Evolutionary conservation across 2,797 vertebrate genomes (phyloP), one percentile per base, ranked within the genome.

Genomic region (Lacerta viridis): DNA sequence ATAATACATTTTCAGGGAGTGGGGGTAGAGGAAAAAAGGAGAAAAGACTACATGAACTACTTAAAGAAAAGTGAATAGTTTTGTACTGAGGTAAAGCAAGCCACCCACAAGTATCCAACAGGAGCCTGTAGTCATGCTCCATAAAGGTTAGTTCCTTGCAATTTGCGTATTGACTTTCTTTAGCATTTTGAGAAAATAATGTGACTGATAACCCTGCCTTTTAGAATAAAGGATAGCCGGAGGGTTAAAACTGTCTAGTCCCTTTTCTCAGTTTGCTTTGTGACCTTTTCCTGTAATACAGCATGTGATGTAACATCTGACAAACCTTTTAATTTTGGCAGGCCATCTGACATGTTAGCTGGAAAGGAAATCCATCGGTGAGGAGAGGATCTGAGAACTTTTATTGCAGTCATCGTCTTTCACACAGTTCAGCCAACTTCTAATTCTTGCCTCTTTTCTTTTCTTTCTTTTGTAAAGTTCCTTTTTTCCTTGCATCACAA

Each of bases 201-300:
- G 94, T 97, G 96, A 97, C 96, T 97, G 94, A 96, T 95, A 97
- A 95, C 90, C 93, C 96, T 93, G 96, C 96, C 96, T 96, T 94
- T 97, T 96, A 97, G 96, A 97, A 97, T 97, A 97, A 97, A 98
- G 96, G 93, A 94, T 97, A 95, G 96, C 97, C 96, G 94, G 91
- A 33, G 97, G 97, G 96, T 97, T 97, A 95, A 97, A 97, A 91
- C 97, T 97, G 97, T 98, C 97, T 92, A 96, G 94, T 96, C 94
- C 92, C 93, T 98, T 97, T 87, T 96, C 97, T 96, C 93, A 97
- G 94, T 95, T 97, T 96, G 96, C 93, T 97, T 97, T 97, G 88
- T 95, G 93, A 94, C 92, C 96, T 94, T 96, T 96, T 91, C 93
- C 87, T 93, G 87, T 89, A 92, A 94, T 93, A 88, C 86, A 93